Conservation (phyloP, 2,113 vertebrate species). For the Lophius piscatorius region DNA sequence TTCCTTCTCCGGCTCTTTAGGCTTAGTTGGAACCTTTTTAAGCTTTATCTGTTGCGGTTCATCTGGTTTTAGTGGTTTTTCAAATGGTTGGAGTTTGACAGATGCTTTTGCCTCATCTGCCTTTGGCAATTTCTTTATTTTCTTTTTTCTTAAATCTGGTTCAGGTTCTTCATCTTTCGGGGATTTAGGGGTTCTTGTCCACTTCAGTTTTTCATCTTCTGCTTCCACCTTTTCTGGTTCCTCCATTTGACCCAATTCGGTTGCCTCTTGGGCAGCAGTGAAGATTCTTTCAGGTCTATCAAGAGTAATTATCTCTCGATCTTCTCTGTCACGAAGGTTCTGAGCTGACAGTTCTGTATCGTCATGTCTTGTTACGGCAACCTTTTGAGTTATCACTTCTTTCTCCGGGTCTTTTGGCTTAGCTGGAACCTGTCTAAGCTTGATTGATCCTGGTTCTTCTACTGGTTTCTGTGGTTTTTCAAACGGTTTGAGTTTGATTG, state of each 20-base stretch:
- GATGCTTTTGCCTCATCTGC: slow-evolving; percentile 49
- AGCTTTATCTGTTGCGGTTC: slow-evolving; percentile 65
- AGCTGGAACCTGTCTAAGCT: slow-evolving; percentile 63
- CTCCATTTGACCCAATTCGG: slow-evolving; percentile 25
- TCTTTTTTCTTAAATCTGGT: slow-evolving; percentile 42
- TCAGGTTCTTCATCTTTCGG: slow-evolving; percentile 43
- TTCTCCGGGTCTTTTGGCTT: slow-evolving; percentile 62
- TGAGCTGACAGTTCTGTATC: slow-evolving; percentile 47
- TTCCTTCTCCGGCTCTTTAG: slow-evolving; percentile 61
- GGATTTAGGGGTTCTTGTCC: slow-evolving; percentile 53
- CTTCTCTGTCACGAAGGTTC: slow-evolving; percentile 38
- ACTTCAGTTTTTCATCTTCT: slow-evolving; percentile 48
- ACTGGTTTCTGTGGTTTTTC: slow-evolving; percentile 54
- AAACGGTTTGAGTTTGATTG: slow-evolving; percentile 58
- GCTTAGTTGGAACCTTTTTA: slow-evolving; percentile 64
- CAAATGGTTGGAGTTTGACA: slow-evolving; percentile 57
- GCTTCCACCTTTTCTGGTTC: slow-evolving; percentile 17
- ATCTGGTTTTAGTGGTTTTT: slow-evolving; percentile 50
- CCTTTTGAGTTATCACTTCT: slow-evolving; percentile 52
- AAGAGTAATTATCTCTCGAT: slow-evolving; percentile 30
- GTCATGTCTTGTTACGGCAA: slow-evolving; percentile 29
- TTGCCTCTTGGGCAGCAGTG: slow-evolving; percentile 15
- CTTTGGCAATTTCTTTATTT: slow-evolving; percentile 52
- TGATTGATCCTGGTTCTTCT: slow-evolving; percentile 59
- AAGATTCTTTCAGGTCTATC: slow-evolving; percentile 45